These are phyloP conservation scores for Anas georgica DNA, from an alignment of 2,797 vertebrate genomes.

Conservation along the genomic window DNA sequence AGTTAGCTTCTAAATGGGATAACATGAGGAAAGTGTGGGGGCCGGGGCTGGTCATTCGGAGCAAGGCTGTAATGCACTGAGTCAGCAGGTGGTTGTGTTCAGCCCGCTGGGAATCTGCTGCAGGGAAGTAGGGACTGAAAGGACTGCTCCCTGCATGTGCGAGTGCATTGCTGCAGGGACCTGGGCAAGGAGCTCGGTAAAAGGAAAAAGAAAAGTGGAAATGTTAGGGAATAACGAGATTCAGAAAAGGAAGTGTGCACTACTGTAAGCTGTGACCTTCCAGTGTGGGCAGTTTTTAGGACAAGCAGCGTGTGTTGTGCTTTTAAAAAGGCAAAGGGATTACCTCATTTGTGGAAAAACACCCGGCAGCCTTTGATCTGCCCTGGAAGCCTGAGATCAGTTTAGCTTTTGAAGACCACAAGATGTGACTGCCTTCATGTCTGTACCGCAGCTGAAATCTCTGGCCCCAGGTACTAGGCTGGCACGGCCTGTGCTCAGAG, in stretches of 20 bases:
- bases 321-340: background rate
- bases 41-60: background rate
- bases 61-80: background rate
- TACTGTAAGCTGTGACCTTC: background rate
- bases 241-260: background rate
- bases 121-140: background rate
- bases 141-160: background rate
- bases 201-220: background rate
- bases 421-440: background rate
- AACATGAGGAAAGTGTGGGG: background rate
- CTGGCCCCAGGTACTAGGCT: background rate
- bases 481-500: background rate
- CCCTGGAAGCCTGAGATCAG: background rate
- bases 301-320: background rate
- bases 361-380: background rate
- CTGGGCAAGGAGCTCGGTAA: background rate
- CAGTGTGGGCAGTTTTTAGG: background rate
- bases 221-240: background rate
- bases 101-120: background rate
- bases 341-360: background rate
- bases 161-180: background rate
- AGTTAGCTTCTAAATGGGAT: slow-evolving; percentile 46
- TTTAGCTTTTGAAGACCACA: background rate
- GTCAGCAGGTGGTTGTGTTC: background rate
- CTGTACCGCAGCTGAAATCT: background rate